Conservation (phyloP, 2,113 vertebrate genomes). For the Chamaea fasciata region DNA sequence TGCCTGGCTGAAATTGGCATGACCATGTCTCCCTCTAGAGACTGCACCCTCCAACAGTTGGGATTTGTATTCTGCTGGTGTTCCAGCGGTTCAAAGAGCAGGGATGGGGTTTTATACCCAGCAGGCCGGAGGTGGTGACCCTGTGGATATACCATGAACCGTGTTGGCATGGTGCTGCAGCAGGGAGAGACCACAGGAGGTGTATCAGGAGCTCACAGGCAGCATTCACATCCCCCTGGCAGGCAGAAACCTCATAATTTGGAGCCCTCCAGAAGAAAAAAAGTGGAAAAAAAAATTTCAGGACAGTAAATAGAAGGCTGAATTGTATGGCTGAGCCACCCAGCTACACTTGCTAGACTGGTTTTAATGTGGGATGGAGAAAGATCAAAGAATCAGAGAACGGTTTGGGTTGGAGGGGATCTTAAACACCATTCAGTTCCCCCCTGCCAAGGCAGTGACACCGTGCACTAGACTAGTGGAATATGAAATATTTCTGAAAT, state of each 20-base stretch:
- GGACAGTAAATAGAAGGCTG: neutral
- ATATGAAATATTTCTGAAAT: neutral
- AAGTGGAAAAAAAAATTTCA: neutral
- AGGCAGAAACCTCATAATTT: neutral
- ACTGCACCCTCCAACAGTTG: neutral
- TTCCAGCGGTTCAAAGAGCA: neutral
- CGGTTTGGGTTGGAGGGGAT: neutral
- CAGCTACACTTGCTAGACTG: neutral
- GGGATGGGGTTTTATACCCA: neutral
- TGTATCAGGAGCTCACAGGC: neutral
- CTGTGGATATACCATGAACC: neutral
- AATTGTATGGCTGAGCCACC: neutral
- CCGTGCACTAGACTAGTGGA: neutral
- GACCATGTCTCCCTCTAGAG: slow-evolving; percentile 10
- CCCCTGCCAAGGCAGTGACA: neutral
- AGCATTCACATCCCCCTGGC: neutral
- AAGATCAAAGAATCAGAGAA: neutral
- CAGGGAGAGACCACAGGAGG: neutral
- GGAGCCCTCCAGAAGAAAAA: neutral
- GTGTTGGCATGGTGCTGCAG: neutral
- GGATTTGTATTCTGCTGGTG: neutral
- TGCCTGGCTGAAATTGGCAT: neutral
- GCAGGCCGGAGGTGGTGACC: neutral
- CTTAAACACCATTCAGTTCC: neutral
- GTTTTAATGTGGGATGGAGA: neutral